Evolutionary conservation across 2,888 invertebrate genomes (phyloP).

Genomic region (Drosophila anceps): DNA sequence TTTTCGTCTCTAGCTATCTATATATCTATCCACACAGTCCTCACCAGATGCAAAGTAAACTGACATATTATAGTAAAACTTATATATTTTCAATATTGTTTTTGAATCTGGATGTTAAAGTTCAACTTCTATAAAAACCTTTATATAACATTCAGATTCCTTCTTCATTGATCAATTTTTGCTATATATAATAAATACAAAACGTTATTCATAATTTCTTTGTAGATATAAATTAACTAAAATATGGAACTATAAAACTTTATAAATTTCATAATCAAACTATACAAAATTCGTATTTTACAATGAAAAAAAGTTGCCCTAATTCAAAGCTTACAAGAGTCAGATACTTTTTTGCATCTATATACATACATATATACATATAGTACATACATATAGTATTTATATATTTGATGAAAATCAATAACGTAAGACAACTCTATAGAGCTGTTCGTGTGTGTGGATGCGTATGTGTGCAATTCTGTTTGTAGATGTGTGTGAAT

Average conservation of each 20-base stretch:
- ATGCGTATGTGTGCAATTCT: not conserved
- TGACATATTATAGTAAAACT: not conserved
- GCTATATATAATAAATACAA: not conserved
- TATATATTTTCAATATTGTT: not conserved
- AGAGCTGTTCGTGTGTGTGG: slow-evolving; percentile 1
- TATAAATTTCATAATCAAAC: not conserved
- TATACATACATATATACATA: not conserved
- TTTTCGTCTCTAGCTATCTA: too few species aligned
- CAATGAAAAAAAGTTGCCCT: not conserved
- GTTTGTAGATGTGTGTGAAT: not conserved
- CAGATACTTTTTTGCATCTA: not conserved
- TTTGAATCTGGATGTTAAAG: not conserved
- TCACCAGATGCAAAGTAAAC: not conserved
- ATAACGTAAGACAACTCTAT: not conserved
- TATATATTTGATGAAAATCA: not conserved
- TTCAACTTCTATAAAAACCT: not conserved
- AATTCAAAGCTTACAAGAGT: not conserved
- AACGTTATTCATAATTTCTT: too few species aligned
- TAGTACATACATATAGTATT: not conserved
- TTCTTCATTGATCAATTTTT: not conserved
- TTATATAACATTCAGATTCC: too few species aligned
- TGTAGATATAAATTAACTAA: not conserved
- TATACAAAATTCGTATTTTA: too few species aligned
- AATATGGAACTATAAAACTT: not conserved
- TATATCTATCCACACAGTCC: too few species aligned